phyloP scores from a whole-genome alignment of 2,797 vertebrate genomes.

The Gymnoscopelus braueri region DNA sequence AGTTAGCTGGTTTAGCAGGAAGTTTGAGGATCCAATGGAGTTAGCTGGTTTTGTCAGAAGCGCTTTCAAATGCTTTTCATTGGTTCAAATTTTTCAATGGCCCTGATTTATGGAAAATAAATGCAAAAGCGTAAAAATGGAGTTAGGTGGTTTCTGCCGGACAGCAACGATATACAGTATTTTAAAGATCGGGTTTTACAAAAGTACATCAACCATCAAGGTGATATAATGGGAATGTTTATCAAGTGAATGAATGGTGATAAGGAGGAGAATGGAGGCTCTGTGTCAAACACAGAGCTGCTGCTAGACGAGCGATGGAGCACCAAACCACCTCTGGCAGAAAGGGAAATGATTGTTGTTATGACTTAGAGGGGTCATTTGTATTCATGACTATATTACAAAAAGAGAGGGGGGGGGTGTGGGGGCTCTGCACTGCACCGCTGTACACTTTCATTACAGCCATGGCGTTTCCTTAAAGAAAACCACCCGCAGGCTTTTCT shows the following conservation, averaged over 20 bases:
- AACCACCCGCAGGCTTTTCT: conserved; percentile 35
- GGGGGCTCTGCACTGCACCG: conserved; percentile 34
- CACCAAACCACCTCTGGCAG: conserved; percentile 62
- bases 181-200: no score
- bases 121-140: no score
- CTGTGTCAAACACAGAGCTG: conserved; percentile 41
- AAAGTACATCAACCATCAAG: no score
- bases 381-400: conserved; percentile 58
- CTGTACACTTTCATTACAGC: conserved; percentile 51
- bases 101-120: no score
- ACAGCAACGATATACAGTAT: no score
- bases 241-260: conserved; percentile 25
- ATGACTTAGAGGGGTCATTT: conserved; percentile 55
- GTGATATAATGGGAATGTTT: conserved; percentile 13
- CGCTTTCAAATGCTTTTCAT: no score
- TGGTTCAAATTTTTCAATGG: no score
- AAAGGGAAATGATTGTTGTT: conserved; percentile 54
- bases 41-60: no score
- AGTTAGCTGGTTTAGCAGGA: no score
- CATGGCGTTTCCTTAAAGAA: conserved; percentile 26
- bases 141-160: no score
- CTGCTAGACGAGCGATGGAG: conserved; percentile 37
- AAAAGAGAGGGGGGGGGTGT: conserved; percentile 37
- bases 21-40: no score
- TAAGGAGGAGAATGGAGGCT: conserved; percentile 40